Evolutionary conservation across 2,797 vertebrate species (phyloP), one percentile per base, ranked within the genome.

Genomic region (Mastacembelus armatus): DNA sequence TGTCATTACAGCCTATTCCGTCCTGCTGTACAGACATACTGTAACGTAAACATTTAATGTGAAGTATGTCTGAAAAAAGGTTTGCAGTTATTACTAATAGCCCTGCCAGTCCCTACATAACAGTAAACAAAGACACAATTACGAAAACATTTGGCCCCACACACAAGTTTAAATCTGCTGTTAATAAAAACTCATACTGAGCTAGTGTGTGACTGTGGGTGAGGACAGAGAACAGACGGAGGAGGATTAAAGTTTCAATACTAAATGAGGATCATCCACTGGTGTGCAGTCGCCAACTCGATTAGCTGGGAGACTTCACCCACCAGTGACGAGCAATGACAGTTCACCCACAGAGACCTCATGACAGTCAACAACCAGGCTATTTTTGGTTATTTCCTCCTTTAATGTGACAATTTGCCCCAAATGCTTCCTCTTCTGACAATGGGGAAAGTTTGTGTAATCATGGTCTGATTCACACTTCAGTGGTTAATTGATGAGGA

Each of bases 401-500:
- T 42, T 74, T 79, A 47, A 88, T 85, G 71, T 47, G 40, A 33
- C 56, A 47, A 44, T 79, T 71, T 76, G 24, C 7, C 42, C 62
- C 38, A 54, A 56, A 67, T 32, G 35, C 26, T 62, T 60, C 19
- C 16, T 54, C 36, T 18, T 43, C 14, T 39, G 42, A 18, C 50
- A 16, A 27, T n/a, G 26, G 62, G 21, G 51, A 74, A 78, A 69
- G 51, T 71, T 47, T 56, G 18, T 40, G 54, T 58, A 73, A 83
- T 78, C 51, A 57, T 22, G 7, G 50, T 42, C 24, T 62, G 68
- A 85, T 64, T 86, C 67, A 78, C 49, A 52, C 21, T 84, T 64
- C 24, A 82, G 55, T 21, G 36, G 36, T 63, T 3, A 57, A 66
- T 30, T 78, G 78, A 87, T 69, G 56, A 66, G 58, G 24, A 66